Percentiles rank a stretch among this genome's conserved stretches.
Conservation (phyloP, 2,888 invertebrate species). For the Seira ritae region DNA sequence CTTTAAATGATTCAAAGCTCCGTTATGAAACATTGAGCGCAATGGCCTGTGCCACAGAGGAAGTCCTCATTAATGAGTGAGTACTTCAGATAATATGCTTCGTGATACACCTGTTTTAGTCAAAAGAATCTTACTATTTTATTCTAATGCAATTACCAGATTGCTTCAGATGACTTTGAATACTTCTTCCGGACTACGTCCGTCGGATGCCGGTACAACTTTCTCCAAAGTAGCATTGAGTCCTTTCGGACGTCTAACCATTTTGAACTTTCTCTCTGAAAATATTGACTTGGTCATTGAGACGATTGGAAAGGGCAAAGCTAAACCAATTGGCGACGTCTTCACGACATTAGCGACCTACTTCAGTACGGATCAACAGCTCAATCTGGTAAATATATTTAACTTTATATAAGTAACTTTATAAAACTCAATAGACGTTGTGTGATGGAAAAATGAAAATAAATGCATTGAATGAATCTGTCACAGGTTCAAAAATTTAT, state of each 20-base stretch:
- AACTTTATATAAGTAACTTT: not conserved
- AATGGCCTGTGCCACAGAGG: slow-evolving; percentile 49
- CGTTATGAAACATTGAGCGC: slow-evolving; percentile 39
- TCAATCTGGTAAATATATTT: slow-evolving; percentile 27
- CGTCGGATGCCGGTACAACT: not conserved
- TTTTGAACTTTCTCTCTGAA: slow-evolving; percentile 34
- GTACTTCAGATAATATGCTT: too few relatives aligned
- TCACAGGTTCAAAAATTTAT: slow-evolving; percentile 35
- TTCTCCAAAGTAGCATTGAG: slow-evolving; percentile 25
- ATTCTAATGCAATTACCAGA: too few relatives aligned
- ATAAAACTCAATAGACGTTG: too few relatives aligned
- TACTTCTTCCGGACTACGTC: slow-evolving; percentile 17
- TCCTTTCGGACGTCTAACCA: slow-evolving; percentile 25
- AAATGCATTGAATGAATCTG: not conserved
- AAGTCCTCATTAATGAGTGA: slow-evolving; percentile 34
- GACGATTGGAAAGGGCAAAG: slow-evolving; percentile 29
- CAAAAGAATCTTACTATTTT: too few relatives aligned
- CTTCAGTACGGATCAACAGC: slow-evolving; percentile 31
- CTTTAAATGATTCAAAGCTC: not conserved
- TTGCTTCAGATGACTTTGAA: slow-evolving; percentile 42
- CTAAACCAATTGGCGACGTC: slow-evolving; percentile 31
- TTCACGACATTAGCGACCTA: slow-evolving; percentile 18
- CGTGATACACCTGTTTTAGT: too few relatives aligned
- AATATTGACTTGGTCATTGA: slow-evolving; percentile 37
- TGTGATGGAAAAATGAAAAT: not conserved